Percentiles rank a stretch among this genome's conserved stretches.
These are phyloP conservation scores for Keiferia lycopersicella DNA, from an alignment of 2,888 invertebrate genomes.

Conservation along the genomic window DNA sequence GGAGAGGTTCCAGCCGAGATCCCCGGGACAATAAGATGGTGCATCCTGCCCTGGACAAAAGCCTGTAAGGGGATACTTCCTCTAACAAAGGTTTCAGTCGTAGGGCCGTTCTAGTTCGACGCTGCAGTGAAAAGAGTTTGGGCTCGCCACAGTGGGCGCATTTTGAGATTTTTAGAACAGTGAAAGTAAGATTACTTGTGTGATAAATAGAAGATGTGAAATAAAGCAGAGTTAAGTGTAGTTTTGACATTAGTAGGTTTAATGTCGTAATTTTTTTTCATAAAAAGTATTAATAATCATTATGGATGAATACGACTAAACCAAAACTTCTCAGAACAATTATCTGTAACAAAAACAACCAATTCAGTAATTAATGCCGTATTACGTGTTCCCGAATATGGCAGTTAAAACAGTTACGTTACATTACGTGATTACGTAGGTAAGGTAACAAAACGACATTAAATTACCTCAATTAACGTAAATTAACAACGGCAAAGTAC, in stretches of 20 bases:
- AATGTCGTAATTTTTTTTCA: too few relatives aligned
- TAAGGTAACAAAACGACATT: not conserved
- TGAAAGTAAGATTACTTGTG: not conserved
- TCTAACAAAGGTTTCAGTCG: slow-evolving; percentile 69
- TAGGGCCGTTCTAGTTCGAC: slow-evolving; percentile 57
- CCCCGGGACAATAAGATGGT: slow-evolving; percentile 64
- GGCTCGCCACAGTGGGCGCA: slow-evolving; percentile 41
- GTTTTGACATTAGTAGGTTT: not conserved
- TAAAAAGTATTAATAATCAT: not conserved
- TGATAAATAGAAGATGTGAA: too few relatives aligned
- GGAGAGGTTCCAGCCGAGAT: slow-evolving; percentile 65
- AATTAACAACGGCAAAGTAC: not conserved
- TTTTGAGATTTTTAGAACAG: not conserved
- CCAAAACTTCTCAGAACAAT: too few relatives aligned
- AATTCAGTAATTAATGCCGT: too few relatives aligned
- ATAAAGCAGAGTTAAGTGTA: not conserved
- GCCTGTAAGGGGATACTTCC: slow-evolving; percentile 77
- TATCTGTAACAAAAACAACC: not conserved
- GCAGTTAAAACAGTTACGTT: too few relatives aligned
- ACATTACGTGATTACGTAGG: not conserved
- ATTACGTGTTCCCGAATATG: too few relatives aligned
- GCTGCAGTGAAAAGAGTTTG: slow-evolving; percentile 46
- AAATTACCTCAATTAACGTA: slow-evolving; percentile 3
- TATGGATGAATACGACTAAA: too few relatives aligned
- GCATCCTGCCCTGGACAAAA: slow-evolving; percentile 72